These are phyloP conservation scores for Copsychus sechellarum DNA, from an alignment of 2,113 vertebrate genomes.

Conservation along the genomic window DNA sequence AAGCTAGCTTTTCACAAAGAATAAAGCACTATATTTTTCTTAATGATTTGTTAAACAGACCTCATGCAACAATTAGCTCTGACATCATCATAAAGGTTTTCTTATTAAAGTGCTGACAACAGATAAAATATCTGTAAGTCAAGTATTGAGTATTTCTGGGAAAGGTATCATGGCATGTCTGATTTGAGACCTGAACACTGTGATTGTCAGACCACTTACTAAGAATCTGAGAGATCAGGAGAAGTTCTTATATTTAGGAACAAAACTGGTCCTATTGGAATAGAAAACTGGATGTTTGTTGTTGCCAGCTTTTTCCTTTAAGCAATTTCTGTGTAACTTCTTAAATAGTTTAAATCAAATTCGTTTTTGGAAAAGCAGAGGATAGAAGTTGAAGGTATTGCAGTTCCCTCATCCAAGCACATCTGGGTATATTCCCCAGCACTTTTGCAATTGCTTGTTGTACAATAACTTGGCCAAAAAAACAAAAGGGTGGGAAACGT, in stretches of 20 bases:
- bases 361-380: not conserved
- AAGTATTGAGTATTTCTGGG: not conserved
- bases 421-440: not conserved
- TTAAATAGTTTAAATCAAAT: not conserved
- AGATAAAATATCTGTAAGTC: not conserved
- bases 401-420: not conserved
- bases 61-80: not conserved
- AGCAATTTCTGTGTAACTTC: not conserved
- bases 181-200: not conserved
- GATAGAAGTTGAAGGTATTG: not conserved
- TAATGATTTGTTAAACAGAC: not conserved
- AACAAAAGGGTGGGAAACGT: rapidly evolving
- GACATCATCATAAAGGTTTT: not conserved
- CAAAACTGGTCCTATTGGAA: not conserved
- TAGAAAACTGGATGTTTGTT: not conserved
- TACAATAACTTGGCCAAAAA: not conserved
- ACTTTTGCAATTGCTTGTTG: not conserved
- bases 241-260: not conserved
- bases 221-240: not conserved
- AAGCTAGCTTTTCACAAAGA: not conserved
- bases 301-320: not conserved
- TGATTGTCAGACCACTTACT: not conserved
- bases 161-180: not conserved
- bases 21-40: not conserved
- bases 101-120: not conserved